phyloP scores from a whole-genome alignment of 2,797 vertebrate species.

The Pogonophryne albipinna region DNA sequence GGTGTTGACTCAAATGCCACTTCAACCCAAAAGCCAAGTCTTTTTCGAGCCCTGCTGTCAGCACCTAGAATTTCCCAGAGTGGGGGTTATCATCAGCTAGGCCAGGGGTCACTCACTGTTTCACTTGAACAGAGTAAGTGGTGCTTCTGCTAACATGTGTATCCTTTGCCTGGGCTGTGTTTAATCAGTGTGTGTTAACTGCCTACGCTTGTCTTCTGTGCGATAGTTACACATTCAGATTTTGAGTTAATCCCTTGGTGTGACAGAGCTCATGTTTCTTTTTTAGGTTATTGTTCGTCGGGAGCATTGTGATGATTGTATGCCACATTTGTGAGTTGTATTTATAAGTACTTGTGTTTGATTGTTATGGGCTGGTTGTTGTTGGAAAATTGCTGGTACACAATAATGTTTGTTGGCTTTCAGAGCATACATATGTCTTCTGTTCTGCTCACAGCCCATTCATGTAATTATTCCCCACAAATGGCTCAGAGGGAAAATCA shows the following conservation, averaged over 20 bases:
- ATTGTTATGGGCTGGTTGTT: not conserved
- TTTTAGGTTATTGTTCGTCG: not conserved
- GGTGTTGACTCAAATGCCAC: too few relatives aligned
- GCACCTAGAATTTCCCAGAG: not conserved
- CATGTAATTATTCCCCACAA: constrained; percentile 10
- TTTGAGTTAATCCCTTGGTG: not conserved
- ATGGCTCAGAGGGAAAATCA: constrained; percentile 7
- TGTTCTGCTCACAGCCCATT: not conserved
- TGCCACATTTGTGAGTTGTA: not conserved
- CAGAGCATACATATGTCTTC: constrained; percentile 1
- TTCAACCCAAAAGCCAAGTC: too few relatives aligned
- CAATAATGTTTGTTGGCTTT: constrained; percentile 1
- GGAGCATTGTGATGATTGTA: not conserved
- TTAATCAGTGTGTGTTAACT: not conserved
- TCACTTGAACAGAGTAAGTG: not conserved
- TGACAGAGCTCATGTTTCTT: not conserved
- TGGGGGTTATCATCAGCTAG: not conserved
- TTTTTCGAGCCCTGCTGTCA: not conserved
- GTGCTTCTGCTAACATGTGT: constrained; percentile 3
- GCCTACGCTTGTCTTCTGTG: not conserved
- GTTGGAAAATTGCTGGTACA: not conserved
- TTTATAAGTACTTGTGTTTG: not conserved
- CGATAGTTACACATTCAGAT: not conserved
- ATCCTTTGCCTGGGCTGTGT: not conserved
- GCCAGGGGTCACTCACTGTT: not conserved